Base-by-base conservation (phyloP, 2,888 invertebrate species). In the Anticlea derivata region DNA sequence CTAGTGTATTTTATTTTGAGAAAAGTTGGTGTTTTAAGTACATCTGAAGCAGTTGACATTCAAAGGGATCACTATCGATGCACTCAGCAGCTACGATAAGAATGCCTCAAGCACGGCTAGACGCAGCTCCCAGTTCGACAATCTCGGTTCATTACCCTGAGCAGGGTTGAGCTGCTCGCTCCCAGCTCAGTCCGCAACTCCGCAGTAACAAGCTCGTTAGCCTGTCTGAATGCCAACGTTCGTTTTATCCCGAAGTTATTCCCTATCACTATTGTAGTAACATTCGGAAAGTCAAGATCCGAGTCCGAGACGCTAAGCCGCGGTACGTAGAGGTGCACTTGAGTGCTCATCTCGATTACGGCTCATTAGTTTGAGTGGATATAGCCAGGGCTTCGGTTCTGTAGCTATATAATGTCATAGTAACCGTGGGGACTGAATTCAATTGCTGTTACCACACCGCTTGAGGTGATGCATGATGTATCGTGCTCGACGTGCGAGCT, bases 201-300 rank as follows among this genome's bases (percentile, higher is more conserved):
- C 55, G 39, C 63, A 61, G 66, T 70, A 73, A 73, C 70, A 72
- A 71, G 65, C 72, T 75, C 70, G 73, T 75, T 72, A 73, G 66
- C 56, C 55, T 41, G 66, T 66, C 65, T 68, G 61, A 57, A 63
- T 63, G 50, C 63, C 49, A 54, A 49, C 49, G 35, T 39, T 27
- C 22, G 51, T 61, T 63, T 52, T 46, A 59, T 58, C 53, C 50
- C 59, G 44, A 63, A 61, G 50, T 63, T 64, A 68, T 66, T 65
- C 55, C 51, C 35, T 56, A 62, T 61, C 50, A 58, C 63, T 52
- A 67, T 65, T 65, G 64, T 66, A 66, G 65, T 70, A 72, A 58
- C 58, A 70, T 61, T 63, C 41, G 39, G 47, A 66, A 60, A 30
- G 22, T 34, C 30, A 31, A 33, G 27, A 33, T 27, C 26, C 40